These are phyloP conservation scores for Babyrousa celebensis DNA, from an alignment of 2,797 vertebrate species.

Conservation along the genomic window DNA sequence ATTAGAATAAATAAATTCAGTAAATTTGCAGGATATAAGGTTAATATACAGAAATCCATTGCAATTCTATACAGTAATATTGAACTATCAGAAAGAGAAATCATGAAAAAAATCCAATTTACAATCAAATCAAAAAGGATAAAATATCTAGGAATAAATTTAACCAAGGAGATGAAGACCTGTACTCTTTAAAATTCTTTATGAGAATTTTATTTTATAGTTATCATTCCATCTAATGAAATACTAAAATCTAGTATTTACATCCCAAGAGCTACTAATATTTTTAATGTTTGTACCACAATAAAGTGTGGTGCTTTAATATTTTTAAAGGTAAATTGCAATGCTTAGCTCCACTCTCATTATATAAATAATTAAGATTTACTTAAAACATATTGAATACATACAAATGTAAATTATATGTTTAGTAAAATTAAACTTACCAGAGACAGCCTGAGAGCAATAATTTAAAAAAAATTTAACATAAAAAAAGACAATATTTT, in stretches of 20 bases:
- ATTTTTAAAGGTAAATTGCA: not conserved
- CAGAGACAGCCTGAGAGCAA: not conserved
- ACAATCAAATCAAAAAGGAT: no score
- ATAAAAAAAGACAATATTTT: not conserved
- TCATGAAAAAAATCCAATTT: no score
- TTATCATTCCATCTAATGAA: conserved; percentile 22
- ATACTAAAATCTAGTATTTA: not conserved
- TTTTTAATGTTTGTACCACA: conserved; percentile 32
- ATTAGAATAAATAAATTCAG: no score
- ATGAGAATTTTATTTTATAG: conserved; percentile 26
- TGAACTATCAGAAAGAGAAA: no score
- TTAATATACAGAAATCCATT: no score
- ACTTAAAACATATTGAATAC: not conserved
- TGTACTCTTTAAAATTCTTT: not conserved
- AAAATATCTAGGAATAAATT: no score
- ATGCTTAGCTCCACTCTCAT: not conserved
- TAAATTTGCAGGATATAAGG: no score
- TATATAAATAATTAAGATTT: not conserved
- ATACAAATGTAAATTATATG: not conserved
- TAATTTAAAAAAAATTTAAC: not conserved
- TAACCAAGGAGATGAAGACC: no score
- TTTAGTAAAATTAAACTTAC: conserved; percentile 7
- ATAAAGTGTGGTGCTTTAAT: not conserved
- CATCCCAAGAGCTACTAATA: not conserved
- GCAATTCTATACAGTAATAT: no score